A percentile compares a stretch with the other conserved stretches of the same genome.
phyloP scores from a whole-genome alignment of 2,888 invertebrate species.

The Melipona bicolor region DNA sequence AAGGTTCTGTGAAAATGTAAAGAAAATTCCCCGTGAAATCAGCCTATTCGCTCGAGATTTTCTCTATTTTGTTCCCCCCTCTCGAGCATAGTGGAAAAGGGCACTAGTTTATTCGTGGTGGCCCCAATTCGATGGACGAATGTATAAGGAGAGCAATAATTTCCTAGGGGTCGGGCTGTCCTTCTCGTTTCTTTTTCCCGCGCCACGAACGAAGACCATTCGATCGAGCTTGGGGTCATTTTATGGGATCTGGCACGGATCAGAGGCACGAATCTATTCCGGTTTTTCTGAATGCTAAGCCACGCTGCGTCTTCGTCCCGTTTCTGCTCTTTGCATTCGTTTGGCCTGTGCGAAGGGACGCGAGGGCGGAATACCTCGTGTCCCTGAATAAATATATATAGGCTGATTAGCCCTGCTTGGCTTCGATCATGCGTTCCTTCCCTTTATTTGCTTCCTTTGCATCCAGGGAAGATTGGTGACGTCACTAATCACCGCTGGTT shows the following conservation, averaged over 20 bases:
- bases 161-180: constrained; percentile 70
- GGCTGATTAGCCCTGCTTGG: constrained; percentile 78
- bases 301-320: constrained; percentile 54
- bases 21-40: constrained; percentile 7
- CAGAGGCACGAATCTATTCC: constrained; percentile 76
- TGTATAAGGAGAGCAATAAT: constrained; percentile 83
- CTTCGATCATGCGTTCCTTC: constrained; percentile 73
- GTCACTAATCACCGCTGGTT: constrained; percentile 35
- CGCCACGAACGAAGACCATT: constrained; percentile 63
- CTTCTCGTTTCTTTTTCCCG: constrained; percentile 40
- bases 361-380: constrained; percentile 75
- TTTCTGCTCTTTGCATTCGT: constrained; percentile 54
- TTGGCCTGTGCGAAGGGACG: constrained; percentile 53
- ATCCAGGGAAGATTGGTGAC: constrained; percentile 58
- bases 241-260: constrained; percentile 81
- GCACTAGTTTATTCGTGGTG: constrained; percentile 75
- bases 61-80: neutral
- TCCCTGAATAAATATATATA: constrained; percentile 81
- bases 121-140: constrained; percentile 77
- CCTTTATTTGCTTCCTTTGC: constrained; percentile 61
- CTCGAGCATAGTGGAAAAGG: constrained; percentile 34
- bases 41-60: neutral
- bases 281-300: constrained; percentile 77
- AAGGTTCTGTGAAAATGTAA: constrained; percentile 42
- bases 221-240: constrained; percentile 77